These are phyloP conservation scores for Sebastes iracundus DNA, from an alignment of 2,797 vertebrate species.

Conservation along the genomic window DNA sequence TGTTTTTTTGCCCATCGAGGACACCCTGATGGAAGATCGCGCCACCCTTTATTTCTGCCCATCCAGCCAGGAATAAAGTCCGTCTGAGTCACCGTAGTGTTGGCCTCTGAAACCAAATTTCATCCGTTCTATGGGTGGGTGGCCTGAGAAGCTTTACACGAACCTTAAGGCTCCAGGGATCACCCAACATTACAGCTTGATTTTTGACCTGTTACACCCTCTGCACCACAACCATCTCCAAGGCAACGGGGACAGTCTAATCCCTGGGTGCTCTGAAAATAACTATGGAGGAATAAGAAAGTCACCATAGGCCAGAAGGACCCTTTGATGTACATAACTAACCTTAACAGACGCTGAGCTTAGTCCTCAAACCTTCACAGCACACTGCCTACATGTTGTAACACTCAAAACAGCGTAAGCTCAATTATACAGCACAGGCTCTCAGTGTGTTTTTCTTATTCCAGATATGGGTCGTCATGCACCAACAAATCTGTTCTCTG, in stretches of 20 bases:
- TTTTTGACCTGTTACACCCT: constrained; percentile 1
- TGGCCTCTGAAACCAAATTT: not conserved
- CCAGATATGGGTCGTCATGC: constrained; percentile 11
- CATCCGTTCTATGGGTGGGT: not conserved
- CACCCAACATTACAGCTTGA: not conserved
- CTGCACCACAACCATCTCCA: not conserved
- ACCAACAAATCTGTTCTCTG: constrained; percentile 15
- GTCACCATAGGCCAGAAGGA: not conserved
- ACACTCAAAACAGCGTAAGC: not conserved
- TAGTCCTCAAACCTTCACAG: not conserved
- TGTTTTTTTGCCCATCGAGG: not conserved
- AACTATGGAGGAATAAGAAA: not conserved
- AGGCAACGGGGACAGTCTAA: constrained; percentile 11
- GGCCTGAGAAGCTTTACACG: not conserved
- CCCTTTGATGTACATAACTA: not conserved
- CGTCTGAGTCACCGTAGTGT: not conserved
- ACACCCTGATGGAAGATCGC: not conserved
- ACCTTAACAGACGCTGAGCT: constrained; percentile 11
- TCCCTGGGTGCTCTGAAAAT: not conserved
- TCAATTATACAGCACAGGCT: not conserved
- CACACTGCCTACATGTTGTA: not conserved
- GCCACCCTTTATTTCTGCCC: not conserved
- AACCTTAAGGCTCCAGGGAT: constrained; percentile 2
- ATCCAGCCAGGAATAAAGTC: not conserved
- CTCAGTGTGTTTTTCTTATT: not conserved